Base-by-base conservation (phyloP, 1,140 invertebrate genomes). In the Lysiphlebus fabarum region DNA sequence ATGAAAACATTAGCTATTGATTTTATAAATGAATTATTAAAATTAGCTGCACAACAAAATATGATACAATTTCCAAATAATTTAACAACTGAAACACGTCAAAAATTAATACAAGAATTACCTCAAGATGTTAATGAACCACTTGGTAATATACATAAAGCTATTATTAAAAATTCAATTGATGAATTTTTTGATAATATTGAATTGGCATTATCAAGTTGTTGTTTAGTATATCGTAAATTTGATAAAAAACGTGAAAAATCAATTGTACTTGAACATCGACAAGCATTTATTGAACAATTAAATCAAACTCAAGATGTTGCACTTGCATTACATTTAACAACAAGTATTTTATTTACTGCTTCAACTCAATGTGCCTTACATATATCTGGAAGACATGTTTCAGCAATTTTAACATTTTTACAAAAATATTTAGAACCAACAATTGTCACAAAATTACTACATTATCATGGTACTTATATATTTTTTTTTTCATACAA, bases 361-460 rank as follows among this genome's bases (percentile, higher is more conserved):
- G 83, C 85, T 8, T 80, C 87, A 0, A 92, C 90, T 10, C 87
- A 92, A 67, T 85, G 78, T 65, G 91, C 95, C 77, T 66, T 98
- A 11, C 92, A 97, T 72, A 91, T 91, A 9, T 95, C 93, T 33
- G 95, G 95, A 0, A 87, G 92, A 74, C 93, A 94, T 78, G 91
- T 98, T 5, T 88, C 92, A 0, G 81, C 85, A 17, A 85, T 98
- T 61, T 77, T 97, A 17, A 67, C 78, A 2, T 90, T 86, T 73
- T 81, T 98, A 10, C 85, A 89, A 61, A 77, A 81, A 26, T 83
- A 87, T 59, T 72, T 96, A 34, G 82, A 83, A 59, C 74, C 80
- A 14, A 84, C 90, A 5, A 82, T 88, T 48, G 82, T 83, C 69
- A 67, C 81, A 8, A 70, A 83, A 43, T 77, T 96, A 5, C 80